Evolutionary conservation across 2,888 invertebrate genomes (phyloP).

Genomic region (Scaptomyza polygonia): DNA sequence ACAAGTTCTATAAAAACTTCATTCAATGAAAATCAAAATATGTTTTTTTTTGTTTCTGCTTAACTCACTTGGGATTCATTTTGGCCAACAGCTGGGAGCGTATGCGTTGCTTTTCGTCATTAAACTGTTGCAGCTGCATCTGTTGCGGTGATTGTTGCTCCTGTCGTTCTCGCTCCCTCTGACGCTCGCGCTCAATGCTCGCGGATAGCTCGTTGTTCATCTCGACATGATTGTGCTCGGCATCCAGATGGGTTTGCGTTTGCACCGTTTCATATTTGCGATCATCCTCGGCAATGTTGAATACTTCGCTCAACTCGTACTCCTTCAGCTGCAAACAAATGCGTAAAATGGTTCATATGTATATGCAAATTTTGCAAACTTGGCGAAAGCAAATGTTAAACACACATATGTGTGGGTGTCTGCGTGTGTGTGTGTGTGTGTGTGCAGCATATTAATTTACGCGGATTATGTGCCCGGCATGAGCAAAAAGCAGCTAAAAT

Average conservation of each 20-base stretch:
- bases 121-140: conserved; percentile 82
- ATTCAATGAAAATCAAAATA: no score
- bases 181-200: conserved; percentile 92
- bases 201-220: conserved; percentile 91
- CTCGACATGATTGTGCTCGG: conserved; percentile 86
- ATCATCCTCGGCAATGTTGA: conserved; percentile 93
- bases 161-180: conserved; percentile 85
- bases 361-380: conserved; percentile 15
- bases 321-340: conserved; percentile 89
- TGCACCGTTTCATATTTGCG: conserved; percentile 89
- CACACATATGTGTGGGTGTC: conserved; percentile 3
- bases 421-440: conserved; percentile 41
- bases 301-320: conserved; percentile 94
- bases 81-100: conserved; percentile 83
- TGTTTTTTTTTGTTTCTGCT: not conserved
- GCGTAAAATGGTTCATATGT: conserved; percentile 10
- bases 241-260: conserved; percentile 84
- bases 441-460: conserved; percentile 76
- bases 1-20: not conserved
- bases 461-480: conserved; percentile 73
- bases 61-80: conserved; percentile 84
- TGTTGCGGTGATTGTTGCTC: conserved; percentile 40
- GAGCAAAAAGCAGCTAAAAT: conserved; percentile 48
- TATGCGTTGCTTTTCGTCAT: conserved; percentile 85
- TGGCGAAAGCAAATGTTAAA: conserved; percentile 51